Conservation (phyloP, 2,888 invertebrate species). For the Tenthredo scrophulariae region DNA sequence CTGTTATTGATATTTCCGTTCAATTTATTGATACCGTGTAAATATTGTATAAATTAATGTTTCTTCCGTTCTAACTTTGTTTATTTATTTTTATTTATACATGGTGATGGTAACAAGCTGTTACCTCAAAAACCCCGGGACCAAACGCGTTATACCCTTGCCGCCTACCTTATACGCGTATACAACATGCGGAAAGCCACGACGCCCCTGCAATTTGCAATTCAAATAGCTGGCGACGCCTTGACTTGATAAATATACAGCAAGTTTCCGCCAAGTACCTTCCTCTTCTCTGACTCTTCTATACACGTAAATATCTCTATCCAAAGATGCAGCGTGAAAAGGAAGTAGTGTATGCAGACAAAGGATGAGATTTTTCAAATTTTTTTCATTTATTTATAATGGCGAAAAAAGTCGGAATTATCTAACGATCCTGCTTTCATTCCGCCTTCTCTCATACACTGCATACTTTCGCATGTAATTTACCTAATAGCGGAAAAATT, state of each 20-base stretch:
- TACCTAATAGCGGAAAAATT: background rate
- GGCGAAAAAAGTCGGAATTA: background rate
- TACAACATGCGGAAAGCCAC: conserved; percentile 3
- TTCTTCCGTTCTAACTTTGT: background rate
- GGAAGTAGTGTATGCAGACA: background rate
- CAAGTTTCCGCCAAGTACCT: conserved; percentile 39
- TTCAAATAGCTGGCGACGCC: conserved; percentile 48
- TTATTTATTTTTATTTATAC: background rate
- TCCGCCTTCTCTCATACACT: no score
- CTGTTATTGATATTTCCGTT: background rate
- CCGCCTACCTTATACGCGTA: conserved; percentile 14
- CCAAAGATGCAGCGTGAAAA: background rate
- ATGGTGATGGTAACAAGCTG: conserved; percentile 37
- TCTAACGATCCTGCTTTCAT: no score
- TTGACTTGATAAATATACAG: conserved; percentile 53
- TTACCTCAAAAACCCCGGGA: conserved; percentile 23
- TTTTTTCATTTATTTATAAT: background rate
- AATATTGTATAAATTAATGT: background rate
- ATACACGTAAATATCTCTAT: conserved; percentile 5
- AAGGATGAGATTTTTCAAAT: background rate
- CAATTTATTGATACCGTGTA: background rate
- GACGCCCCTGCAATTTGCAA: conserved; percentile 47
- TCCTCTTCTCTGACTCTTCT: conserved; percentile 2
- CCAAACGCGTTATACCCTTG: background rate
- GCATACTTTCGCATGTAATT: background rate